A percentile compares a stretch with the other conserved stretches of the same genome.
These are phyloP conservation scores for Lasioglossum marginatum DNA, from an alignment of 2,888 invertebrate genomes.

Conservation along the genomic window DNA sequence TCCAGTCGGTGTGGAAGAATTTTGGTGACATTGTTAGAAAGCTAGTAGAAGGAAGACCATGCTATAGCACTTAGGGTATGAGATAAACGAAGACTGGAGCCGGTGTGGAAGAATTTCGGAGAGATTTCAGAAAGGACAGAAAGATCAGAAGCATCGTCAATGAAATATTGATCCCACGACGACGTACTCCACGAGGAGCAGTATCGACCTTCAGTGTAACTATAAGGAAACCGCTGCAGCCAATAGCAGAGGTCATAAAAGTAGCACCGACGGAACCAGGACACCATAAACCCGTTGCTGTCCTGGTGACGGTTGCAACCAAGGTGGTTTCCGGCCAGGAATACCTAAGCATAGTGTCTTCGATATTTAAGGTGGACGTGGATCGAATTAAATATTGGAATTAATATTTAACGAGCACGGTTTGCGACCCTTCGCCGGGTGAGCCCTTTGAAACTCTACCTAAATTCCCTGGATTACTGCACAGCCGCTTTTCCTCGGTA, in stretches of 20 bases:
- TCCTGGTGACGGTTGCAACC: constrained; percentile 57
- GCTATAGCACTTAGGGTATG: neutral
- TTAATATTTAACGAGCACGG: constrained; percentile 46
- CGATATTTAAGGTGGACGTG: constrained; percentile 23
- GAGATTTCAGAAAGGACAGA: neutral
- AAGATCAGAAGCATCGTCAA: constrained; percentile 2
- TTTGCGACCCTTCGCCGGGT: neutral
- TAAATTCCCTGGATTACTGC: neutral
- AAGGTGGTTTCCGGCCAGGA: constrained; percentile 42
- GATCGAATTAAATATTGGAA: constrained; percentile 22
- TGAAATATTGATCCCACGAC: constrained; percentile 32
- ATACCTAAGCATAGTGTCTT: constrained; percentile 27
- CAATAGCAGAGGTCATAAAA: constrained; percentile 63
- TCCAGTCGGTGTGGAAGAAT: neutral
- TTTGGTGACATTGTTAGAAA: neutral
- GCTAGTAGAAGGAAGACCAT: neutral
- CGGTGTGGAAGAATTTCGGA: neutral
- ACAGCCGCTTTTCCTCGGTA: neutral
- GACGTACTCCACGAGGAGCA: constrained; percentile 21
- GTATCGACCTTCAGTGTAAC: constrained; percentile 50
- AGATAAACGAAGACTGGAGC: neutral
- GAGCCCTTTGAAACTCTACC: neutral
- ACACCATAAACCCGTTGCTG: constrained; percentile 54
- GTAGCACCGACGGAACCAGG: constrained; percentile 48
- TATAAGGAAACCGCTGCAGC: constrained; percentile 60